Percentiles rank a stretch among this genome's conserved stretches.
Evolutionary conservation across 2,113 vertebrate species (phyloP).

Genomic region (Heptranchias perlo): DNA sequence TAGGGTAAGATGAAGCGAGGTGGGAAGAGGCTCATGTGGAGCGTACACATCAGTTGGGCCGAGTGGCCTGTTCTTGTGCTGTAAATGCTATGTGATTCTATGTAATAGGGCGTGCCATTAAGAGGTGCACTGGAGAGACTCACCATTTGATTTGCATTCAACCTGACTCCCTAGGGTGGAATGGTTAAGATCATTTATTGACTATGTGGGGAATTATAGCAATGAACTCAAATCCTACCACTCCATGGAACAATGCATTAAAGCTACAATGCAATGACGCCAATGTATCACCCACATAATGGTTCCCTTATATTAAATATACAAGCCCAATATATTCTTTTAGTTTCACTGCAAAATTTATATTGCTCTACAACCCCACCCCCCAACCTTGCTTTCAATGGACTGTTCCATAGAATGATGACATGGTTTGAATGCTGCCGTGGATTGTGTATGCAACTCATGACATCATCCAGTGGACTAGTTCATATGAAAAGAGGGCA

Average conservation of each 20-base stretch:
- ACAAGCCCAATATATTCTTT: neutral
- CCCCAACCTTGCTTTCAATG: neutral
- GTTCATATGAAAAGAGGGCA: neutral
- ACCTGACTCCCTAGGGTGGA: neutral
- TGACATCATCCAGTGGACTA: neutral
- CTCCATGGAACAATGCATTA: neutral
- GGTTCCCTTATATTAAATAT: neutral
- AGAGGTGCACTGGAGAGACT: neutral
- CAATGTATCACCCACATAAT: neutral
- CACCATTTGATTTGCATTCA: neutral
- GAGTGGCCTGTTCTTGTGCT: no score
- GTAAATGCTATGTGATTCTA: no score
- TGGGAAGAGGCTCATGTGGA: no score
- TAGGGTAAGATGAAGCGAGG: no score
- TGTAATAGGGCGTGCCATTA: neutral
- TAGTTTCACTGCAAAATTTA: neutral
- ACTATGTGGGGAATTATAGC: neutral
- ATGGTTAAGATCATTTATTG: neutral
- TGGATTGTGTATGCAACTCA: neutral
- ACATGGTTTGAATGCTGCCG: neutral
- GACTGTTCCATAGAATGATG: neutral
- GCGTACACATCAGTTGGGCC: no score
- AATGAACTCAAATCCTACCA: neutral
- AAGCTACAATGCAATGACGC: neutral
- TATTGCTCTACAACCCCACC: no score